Base-by-base conservation (phyloP, 2,888 invertebrate species). In the Nemurella pictetii region DNA sequence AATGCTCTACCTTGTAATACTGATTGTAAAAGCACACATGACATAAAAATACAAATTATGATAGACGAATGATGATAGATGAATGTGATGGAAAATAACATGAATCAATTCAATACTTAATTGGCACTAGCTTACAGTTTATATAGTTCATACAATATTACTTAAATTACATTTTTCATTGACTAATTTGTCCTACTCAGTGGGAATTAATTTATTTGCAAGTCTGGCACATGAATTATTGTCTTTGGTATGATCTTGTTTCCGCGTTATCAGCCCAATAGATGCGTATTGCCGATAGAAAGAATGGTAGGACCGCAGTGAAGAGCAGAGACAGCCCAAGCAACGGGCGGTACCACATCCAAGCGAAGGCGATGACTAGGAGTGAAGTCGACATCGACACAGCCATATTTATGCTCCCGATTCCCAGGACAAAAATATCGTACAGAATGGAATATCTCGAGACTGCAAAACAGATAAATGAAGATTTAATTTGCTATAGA, bases 301-400 rank as follows among this genome's bases (percentile, higher is more conserved):
- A 87, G 85, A 91, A 90, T 15, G 90, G 90, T 81, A 90, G 86
- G 86, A 89, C 87, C 3, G 90, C 89, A 77, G 89, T 89, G 36
- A 90, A 84, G 3, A 90, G 89, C 32, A 90, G 88, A 84, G 89
- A 89, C 55, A 90, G 87, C 26, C 90, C 91, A 75, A 91, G 89
- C 81, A 91, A 85, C 72, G 91, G 91, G 85, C 90, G 89, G 87
- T 91, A 91, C 90, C 90, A 90, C 15, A 91, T 89, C 91, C 91
- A 91, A 35, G 91, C 90, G 85, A 91, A 89, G 75, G 90, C 91
- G 83, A 90, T 90, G 0, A 90, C 89, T 35, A 91, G 87, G 85
- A 91, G 88, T 87, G 90, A 91, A 36, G 90, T 89, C 20, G 91
- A 91, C 88, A 90, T 89, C 0, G 91, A 91, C 5, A 90, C 89